These are phyloP conservation scores for Ypsolopha sequella DNA, from an alignment of 2,888 invertebrate species.

Conservation along the genomic window DNA sequence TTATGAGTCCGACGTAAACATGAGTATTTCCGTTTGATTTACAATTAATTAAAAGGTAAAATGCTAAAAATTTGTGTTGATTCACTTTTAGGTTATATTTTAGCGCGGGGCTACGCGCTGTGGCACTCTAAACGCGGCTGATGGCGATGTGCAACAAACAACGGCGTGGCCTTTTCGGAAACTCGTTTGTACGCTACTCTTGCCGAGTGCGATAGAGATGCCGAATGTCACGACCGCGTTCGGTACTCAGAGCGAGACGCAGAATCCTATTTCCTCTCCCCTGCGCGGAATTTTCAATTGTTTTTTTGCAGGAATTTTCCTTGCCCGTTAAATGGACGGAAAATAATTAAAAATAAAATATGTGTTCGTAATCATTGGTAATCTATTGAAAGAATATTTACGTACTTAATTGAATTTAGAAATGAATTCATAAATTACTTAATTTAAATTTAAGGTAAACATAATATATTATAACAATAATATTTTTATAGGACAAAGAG, in stretches of 20 bases:
- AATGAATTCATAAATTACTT: too few species aligned
- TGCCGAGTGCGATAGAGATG: conserved; percentile 33
- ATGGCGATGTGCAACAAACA: conserved; percentile 55
- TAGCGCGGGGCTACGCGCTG: conserved; percentile 65
- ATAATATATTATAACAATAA: neutral
- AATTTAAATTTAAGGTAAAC: too few species aligned
- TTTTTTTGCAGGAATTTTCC: neutral
- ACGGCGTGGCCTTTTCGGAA: conserved; percentile 14
- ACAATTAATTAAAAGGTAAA: conserved; percentile 12
- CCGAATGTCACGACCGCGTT: conserved; percentile 20
- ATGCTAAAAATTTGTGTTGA: conserved; percentile 43
- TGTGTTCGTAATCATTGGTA: neutral
- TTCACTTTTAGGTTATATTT: conserved; percentile 64
- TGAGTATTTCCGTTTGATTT: conserved; percentile 50
- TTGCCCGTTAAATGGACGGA: neutral
- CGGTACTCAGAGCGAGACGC: conserved; percentile 24
- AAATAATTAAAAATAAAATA: neutral
- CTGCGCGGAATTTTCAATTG: neutral
- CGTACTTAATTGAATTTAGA: too few species aligned
- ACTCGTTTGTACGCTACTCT: conserved; percentile 3
- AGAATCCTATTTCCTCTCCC: neutral
- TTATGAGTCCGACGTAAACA: conserved; percentile 62
- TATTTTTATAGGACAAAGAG: neutral
- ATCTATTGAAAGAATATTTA: too few species aligned
- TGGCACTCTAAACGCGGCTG: conserved; percentile 62